Base-by-base conservation (phyloP, 2,113 vertebrate species). In the Salminus brasiliensis region DNA sequence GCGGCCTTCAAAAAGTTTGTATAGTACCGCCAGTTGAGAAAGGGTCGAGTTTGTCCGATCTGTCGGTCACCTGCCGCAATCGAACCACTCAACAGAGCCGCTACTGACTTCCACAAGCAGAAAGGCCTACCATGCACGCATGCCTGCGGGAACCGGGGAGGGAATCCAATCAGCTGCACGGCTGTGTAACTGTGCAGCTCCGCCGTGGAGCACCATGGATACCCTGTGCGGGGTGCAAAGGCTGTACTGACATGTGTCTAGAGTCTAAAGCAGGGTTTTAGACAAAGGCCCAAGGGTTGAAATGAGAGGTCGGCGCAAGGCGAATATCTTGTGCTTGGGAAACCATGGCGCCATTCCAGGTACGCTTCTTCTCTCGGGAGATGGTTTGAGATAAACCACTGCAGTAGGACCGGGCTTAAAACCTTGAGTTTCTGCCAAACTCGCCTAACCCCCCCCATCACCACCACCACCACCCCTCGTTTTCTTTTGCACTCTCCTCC, bases 31-130 rank as follows among this genome's bases (percentile, higher is more conserved):
- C 49, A 69, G 78, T n/a, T n/a, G 16, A 79, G 43, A 72, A 41
- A 11, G 3, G 27, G 43, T 21, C 68, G 66, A 39, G 47, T 72
- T 79, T 73, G 66, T 73, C 57, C 76, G 72, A 63, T 71, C 76
- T 79, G 68, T 62, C 43, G 39, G 30, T 57, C 76, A 79, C 67
- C 76, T 79, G 68, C 47, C 16, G 57, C 68, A 63, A 79, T 72
- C 76, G 63, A 72, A 36, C 23, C 68, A 52, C 68, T 71, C 68
- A 36, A 62, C 68, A 63, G 76, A 79, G 39, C 60, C 67, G 36
- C 60, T 39, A 30, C 53, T 63, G 55, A 36, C 62, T 41, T 30
- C 47, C 36, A 30, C 45, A 57, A 63, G 53, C 12, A 13, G 41
- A 52, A 36, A 78, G 52, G 36, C 49, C 30, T 10, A 72, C 62